A percentile compares a stretch with the other conserved stretches of the same genome.
These are phyloP conservation scores for Macrotrachela quadricornifera DNA, from an alignment of 1,140 invertebrate species.

Conservation along the genomic window DNA sequence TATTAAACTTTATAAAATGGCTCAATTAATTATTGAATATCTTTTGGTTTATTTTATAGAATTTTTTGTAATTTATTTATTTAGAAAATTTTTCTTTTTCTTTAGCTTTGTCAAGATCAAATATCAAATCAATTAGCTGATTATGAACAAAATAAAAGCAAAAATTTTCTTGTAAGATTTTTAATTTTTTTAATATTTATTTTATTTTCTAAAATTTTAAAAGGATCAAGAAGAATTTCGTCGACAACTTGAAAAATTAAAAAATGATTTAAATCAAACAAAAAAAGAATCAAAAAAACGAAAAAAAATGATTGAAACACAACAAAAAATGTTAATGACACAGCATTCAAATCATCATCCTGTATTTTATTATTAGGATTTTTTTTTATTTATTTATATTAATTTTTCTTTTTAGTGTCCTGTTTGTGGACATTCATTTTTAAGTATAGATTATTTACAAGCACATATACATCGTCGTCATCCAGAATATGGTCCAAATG, in stretches of 20 bases:
- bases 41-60: conserved; percentile 18
- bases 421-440: conserved; percentile 28
- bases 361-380: conserved; percentile 12
- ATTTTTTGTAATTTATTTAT: neutral
- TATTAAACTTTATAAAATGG: conserved; percentile 28
- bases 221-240: conserved; percentile 19
- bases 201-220: no score
- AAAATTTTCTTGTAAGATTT: no score
- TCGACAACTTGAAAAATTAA: conserved; percentile 16
- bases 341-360: conserved; percentile 25
- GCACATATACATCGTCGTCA: conserved; percentile 25
- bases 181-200: no score
- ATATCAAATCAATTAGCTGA: no score
- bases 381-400: neutral
- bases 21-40: conserved; percentile 31
- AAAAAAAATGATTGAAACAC: conserved; percentile 27
- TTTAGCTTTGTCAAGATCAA: no score
- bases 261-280: conserved; percentile 20
- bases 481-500: conserved; percentile 8
- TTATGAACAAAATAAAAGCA: no score
- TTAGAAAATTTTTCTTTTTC: no score
- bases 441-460: conserved; percentile 27
- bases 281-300: conserved; percentile 30
- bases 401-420: conserved; percentile 19
- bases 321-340: conserved; percentile 26